These are phyloP conservation scores for Lampropteryx suffumata DNA, from an alignment of 2,888 invertebrate genomes.

Conservation along the genomic window DNA sequence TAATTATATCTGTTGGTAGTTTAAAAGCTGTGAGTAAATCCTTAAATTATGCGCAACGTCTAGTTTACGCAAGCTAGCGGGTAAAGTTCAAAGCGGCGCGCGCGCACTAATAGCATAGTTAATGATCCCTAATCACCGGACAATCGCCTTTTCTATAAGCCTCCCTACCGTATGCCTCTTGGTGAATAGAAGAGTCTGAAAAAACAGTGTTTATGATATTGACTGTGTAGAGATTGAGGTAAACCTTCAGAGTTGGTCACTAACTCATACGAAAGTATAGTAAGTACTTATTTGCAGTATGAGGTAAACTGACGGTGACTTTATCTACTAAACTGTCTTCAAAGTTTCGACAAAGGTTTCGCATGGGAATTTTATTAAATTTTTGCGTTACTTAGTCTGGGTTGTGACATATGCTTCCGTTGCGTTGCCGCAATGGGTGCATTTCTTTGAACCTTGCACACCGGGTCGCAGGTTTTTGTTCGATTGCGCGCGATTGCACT, in stretches of 20 bases:
- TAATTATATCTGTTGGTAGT: no score
- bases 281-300: no score
- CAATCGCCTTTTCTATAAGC: conserved; percentile 10
- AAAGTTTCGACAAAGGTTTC: not conserved
- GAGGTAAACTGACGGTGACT: no score
- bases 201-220: no score
- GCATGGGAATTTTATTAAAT: conserved; percentile 4
- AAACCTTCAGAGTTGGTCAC: no score
- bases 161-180: not conserved
- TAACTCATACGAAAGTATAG: no score
- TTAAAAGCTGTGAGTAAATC: no score
- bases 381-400: not conserved
- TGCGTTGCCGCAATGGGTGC: not conserved
- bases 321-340: not conserved
- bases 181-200: not conserved
- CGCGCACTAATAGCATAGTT: conserved; percentile 10
- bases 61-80: conserved; percentile 20
- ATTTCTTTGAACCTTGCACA: conserved; percentile 9
- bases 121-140: conserved; percentile 16
- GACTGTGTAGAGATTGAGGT: no score
- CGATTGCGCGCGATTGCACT: conserved; percentile 15
- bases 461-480: conserved; percentile 31
- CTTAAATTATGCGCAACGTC: not conserved
- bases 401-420: conserved; percentile 16
- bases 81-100: conserved; percentile 19